phyloP scores from a whole-genome alignment of 1,140 invertebrate genomes.

The Adelges cooleyi region DNA sequence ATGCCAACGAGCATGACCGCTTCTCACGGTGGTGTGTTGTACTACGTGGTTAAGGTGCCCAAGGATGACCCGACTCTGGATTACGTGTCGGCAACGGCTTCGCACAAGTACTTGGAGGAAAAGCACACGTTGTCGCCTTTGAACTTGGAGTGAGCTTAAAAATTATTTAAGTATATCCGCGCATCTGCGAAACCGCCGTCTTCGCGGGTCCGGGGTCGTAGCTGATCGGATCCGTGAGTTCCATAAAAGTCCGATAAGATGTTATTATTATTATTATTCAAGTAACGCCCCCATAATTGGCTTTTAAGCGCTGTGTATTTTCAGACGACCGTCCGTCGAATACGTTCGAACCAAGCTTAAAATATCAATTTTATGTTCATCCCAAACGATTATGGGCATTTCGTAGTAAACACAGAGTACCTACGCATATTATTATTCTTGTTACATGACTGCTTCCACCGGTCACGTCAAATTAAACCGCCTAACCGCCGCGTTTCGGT shows the following conservation, averaged over 20 bases:
- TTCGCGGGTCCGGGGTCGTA: too few species aligned
- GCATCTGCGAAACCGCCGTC: constrained; percentile 9
- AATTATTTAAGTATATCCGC: too few species aligned
- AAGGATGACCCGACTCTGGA: constrained; percentile 37
- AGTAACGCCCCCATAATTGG: too few species aligned
- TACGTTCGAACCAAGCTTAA: too few species aligned
- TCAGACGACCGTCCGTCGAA: not conserved
- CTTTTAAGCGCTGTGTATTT: too few species aligned
- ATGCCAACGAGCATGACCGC: constrained; percentile 44
- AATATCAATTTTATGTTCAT: too few species aligned
- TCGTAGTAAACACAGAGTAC: not conserved
- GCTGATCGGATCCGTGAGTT: too few species aligned
- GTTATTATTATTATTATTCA: too few species aligned
- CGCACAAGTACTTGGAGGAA: constrained; percentile 31
- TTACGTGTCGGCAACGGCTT: constrained; percentile 29
- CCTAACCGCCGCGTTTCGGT: not conserved
- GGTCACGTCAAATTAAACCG: constrained; percentile 7
- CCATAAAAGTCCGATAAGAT: too few species aligned
- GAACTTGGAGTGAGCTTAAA: constrained; percentile 10
- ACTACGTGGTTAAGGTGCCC: constrained; percentile 52
- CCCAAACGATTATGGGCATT: too few species aligned
- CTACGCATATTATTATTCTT: too few species aligned
- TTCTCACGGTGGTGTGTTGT: constrained; percentile 49
- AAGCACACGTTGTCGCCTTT: constrained; percentile 27
- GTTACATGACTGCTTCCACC: too few species aligned